Base-by-base conservation (phyloP, 2,888 invertebrate species). In the Apotomis betuletana region DNA sequence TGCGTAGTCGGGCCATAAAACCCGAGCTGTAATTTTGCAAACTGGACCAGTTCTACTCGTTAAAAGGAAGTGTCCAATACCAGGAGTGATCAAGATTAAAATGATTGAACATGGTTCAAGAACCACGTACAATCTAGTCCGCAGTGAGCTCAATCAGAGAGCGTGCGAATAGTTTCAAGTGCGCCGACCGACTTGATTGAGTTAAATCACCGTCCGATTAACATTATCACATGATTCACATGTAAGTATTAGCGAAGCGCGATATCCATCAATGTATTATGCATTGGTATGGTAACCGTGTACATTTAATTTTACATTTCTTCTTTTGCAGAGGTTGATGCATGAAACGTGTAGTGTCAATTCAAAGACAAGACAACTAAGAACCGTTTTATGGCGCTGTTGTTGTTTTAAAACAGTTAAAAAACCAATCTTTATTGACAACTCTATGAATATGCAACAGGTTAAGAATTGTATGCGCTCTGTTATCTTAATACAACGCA, bases 11-110 rank as follows among this genome's bases (percentile, higher is more conserved):
- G 15, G 52, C 67, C 54, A 54, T 67, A 52, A 73, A 63, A 73
- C 36, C 64, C 62, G 12, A 62, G 38, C 51, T 64, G 64, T 72
- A 64, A 61, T 64, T 75, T 74, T 67, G 67, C 59, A 67, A 74
- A 55, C 60, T 64, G 62, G 60, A 70, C 73, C 70, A 59, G 63
- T 73, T 64, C 41, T 6, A 12, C 61, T 65, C 59, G 65, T 73
- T 74, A 70, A 69, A 68, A 58, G 63, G 46, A 55, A 55, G 49
- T 51, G 54, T 68, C 68, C 54, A 68, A 62, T 68, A 58, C 57
- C 44, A 44, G 58, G 15, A 27, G 61, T 61, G 61, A 72, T 68
- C 58, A 38, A 70, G 70, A 64, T 58, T 52, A 55, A 13, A 15
- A 55, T 65, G 52, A 46, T 64, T 60, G 44, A 65, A 59, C 58